phyloP scores from a whole-genome alignment of 35 echinoderm and acorn worm genomes.

The Ophiothrix spiculata region DNA sequence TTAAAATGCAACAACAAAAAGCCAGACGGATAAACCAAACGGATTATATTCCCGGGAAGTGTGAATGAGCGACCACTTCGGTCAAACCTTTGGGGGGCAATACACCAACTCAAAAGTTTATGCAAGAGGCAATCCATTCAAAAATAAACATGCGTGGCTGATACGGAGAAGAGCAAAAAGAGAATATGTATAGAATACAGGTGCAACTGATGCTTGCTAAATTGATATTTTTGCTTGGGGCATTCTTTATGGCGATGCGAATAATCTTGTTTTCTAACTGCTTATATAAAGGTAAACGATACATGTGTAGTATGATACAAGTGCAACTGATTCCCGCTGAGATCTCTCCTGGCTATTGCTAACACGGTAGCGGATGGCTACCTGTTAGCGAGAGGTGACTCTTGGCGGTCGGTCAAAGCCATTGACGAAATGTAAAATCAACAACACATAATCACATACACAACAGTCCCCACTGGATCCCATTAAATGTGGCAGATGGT shows the following conservation, averaged over 20 bases:
- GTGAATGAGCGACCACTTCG: constrained; percentile 5
- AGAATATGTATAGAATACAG: constrained; percentile 23
- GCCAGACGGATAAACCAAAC: constrained; percentile 11
- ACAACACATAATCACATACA: constrained; percentile 10
- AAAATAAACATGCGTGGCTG: constrained; percentile 12
- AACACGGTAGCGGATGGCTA: background rate
- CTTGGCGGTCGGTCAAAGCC: background rate
- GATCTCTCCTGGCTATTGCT: background rate
- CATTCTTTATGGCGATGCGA: constrained; percentile 22
- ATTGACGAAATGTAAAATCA: constrained; percentile 6
- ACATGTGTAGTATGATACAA: background rate
- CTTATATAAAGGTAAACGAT: constrained; percentile 19
- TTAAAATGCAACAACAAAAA: constrained; percentile 10
- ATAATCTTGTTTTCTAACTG: constrained; percentile 41
- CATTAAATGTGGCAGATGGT: constrained; percentile 4
- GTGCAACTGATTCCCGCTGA: constrained; percentile 19
- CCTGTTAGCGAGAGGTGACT: constrained; percentile 14
- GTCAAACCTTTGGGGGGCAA: constrained; percentile 14
- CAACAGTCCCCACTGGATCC: background rate
- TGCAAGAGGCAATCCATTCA: constrained; percentile 14
- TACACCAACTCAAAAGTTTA: constrained; percentile 8
- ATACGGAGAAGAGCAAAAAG: constrained; percentile 1
- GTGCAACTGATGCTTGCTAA: constrained; percentile 36
- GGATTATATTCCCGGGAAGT: background rate
- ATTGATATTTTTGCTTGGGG: constrained; percentile 43